A percentile compares a stretch with the other conserved stretches of the same genome.
Conservation (phyloP, 2,888 invertebrate species). For the Cyclophora punctaria region DNA sequence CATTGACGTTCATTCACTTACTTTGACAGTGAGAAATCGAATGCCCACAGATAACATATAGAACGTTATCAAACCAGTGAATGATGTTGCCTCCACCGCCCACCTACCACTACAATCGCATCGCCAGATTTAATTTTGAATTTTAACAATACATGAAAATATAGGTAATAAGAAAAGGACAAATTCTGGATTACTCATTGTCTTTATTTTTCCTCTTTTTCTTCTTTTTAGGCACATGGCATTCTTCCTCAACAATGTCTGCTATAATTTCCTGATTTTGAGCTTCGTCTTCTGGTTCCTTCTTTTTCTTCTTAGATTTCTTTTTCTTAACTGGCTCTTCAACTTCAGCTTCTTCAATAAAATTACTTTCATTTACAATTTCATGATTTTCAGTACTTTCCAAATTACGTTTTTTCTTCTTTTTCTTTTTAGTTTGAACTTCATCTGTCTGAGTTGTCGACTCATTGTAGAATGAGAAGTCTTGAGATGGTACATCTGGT, state of each 20-base stretch:
- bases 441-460: slow-evolving; percentile 9
- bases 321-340: slow-evolving; percentile 16
- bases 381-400: slow-evolving; percentile 1
- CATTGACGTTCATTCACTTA: not conserved
- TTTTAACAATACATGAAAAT: too few relatives aligned
- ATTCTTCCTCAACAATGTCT: slow-evolving; percentile 20
- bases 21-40: not conserved
- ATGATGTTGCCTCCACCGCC: too few relatives aligned
- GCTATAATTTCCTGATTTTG: not conserved
- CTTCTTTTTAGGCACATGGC: slow-evolving; percentile 47
- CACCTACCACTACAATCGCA: too few relatives aligned
- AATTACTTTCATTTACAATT: slow-evolving; percentile 1
- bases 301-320: slow-evolving; percentile 20
- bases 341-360: slow-evolving; percentile 10
- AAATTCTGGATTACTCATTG: slow-evolving; percentile 11
- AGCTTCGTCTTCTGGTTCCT: slow-evolving; percentile 12
- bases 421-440: slow-evolving; percentile 23
- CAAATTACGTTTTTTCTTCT: slow-evolving; percentile 34
- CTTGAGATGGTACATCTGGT: slow-evolving; percentile 21
- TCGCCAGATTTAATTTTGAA: too few relatives aligned
- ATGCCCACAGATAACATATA: too few relatives aligned
- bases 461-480: slow-evolving; percentile 24
- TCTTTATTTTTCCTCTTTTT: slow-evolving; percentile 51
- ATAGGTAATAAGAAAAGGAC: not conserved
- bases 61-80: too few relatives aligned